Percentiles rank a stretch among this genome's conserved stretches.
These are phyloP conservation scores for Cyprinodon tularosa DNA, from an alignment of 2,113 vertebrate species.

Conservation along the genomic window DNA sequence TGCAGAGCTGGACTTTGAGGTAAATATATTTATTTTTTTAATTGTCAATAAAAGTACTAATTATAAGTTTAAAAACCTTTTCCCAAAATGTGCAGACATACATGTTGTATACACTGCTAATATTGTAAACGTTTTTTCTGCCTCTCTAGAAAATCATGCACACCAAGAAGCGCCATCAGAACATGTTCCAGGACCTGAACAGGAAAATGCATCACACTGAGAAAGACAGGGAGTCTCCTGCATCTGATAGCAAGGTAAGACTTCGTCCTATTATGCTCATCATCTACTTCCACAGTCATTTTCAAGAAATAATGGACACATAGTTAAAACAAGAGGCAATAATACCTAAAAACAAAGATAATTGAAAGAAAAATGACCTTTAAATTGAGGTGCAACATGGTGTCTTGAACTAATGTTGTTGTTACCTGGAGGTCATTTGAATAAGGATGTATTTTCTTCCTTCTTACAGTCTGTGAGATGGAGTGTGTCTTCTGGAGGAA, in stretches of 20 bases:
- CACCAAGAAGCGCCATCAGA: conserved; percentile 98
- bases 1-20: conserved; percentile 98
- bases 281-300: conserved; percentile 26
- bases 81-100: background rate
- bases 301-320: conserved; percentile 11
- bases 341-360: conserved; percentile 1
- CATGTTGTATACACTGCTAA: background rate
- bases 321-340: background rate
- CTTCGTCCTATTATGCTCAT: background rate
- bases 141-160: conserved; percentile 95
- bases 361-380: conserved; percentile 25
- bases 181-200: conserved; percentile 99
- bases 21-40: conserved; percentile 65
- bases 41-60: background rate
- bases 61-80: background rate
- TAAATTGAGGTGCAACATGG: conserved; percentile 34
- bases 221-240: conserved; percentile 93
- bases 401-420: conserved; percentile 49
- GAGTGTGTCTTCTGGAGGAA: conserved; percentile 87
- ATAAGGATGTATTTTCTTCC: conserved; percentile 70
- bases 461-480: conserved; percentile 82
- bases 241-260: conserved; percentile 92
- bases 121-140: background rate
- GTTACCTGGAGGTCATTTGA: conserved; percentile 52
- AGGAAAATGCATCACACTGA: conserved; percentile 94